Percentiles rank a stretch among this genome's conserved stretches.
Conservation (phyloP, 2,113 vertebrate genomes). For the Thamnophis sirtalis region DNA sequence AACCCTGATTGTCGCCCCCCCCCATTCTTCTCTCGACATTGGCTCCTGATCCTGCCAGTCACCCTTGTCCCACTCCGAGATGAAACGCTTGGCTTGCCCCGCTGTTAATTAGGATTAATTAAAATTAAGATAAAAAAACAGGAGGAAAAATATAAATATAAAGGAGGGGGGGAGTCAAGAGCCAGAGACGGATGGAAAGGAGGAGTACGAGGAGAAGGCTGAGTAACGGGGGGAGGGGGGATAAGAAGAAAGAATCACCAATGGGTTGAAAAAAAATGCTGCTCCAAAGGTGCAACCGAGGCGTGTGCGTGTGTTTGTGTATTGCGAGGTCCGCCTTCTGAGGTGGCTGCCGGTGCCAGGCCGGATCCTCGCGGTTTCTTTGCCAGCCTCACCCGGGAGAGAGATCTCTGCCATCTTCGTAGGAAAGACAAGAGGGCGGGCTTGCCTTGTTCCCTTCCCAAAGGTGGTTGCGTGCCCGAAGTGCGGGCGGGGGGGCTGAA, state of each 20-base stretch:
- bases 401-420: not conserved
- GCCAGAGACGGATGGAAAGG: not conserved
- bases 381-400: not conserved
- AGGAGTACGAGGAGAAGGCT: too few relatives aligned
- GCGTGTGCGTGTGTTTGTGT: too few relatives aligned
- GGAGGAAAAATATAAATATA: not conserved
- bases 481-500: not conserved
- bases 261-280: not conserved
- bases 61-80: not conserved
- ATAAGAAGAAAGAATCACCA: too few relatives aligned
- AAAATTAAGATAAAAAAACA: not conserved
- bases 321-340: not conserved
- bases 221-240: not conserved
- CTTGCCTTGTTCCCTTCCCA: not conserved
- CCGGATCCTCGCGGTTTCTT: not conserved
- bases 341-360: not conserved
- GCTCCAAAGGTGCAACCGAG: not conserved
- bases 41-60: not conserved
- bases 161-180: not conserved
- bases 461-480: not conserved
- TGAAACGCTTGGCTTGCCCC: not conserved
- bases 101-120: not conserved
- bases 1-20: not conserved
- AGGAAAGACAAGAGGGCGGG: accelerated
- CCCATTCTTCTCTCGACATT: not conserved